Base-by-base conservation (phyloP, 2,797 vertebrate species). In the Periophthalmus magnuspinnatus region DNA sequence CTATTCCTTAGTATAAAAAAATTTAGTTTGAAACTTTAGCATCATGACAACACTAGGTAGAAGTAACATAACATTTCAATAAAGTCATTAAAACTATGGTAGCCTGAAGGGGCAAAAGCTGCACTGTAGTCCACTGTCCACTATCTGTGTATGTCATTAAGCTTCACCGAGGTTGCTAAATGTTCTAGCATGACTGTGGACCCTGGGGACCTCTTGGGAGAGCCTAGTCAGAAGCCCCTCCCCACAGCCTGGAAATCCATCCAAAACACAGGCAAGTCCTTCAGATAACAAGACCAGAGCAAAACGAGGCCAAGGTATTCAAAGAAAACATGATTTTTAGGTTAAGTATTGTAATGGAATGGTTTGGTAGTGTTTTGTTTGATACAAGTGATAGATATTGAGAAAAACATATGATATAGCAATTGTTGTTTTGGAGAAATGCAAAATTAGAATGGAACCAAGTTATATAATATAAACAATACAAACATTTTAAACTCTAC, bases 41-140 rank as follows among this genome's bases (percentile, higher is more conserved):
- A 38, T 38, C 36, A 10, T 38, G 36, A 36, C 36, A 36, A 36
- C 6, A 36, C 1, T 9, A 36, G 6, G 10, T 10, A 38, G 36
- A 38, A 38, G 9, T 10, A 14, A 1, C 38, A 4, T 41, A 11
- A 41, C 11, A 41, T 41, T 13, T 41, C 6, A 57, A 32, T 48
- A 48, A 48, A 48, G 16, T 48, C 14, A 16, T 17, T 68, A 24
- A 57, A 47, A 48, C 24, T 66, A 41, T 24, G 50, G 57, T 16
- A 63, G 45, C 59, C 36, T 59, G 38, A 67, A 33, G n/a, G 17
- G 56, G 56, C 16, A 24, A 58, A 45, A 66, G 48, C 56, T 19
- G 47, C 5, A 47, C 59, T 57, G 54, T 21, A 2, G 19, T 54
- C 4, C 32, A 5, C 38, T 45, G 45, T 21, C 10, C 11, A 13